Conservation (phyloP, 2,888 invertebrate genomes). For the Iselma pallidipennis region DNA sequence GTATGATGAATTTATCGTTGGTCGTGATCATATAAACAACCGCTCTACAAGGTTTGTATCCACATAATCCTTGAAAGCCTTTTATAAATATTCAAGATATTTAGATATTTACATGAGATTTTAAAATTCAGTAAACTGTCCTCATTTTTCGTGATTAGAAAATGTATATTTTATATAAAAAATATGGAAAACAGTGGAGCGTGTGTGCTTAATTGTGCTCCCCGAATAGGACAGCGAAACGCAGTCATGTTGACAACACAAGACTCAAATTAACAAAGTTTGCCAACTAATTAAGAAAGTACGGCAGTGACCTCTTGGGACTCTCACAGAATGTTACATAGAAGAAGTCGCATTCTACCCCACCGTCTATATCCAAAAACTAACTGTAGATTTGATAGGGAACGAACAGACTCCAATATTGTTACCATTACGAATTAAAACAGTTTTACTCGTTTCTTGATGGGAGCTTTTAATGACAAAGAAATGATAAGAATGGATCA, state of each 20-base stretch:
- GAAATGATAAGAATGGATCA: not conserved
- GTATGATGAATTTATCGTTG: not conserved
- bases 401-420: too few species aligned
- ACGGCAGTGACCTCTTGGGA: slow-evolving; percentile 49
- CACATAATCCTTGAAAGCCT: not conserved
- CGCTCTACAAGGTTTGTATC: not conserved
- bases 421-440: too few species aligned
- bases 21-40: not conserved
- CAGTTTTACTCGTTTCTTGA: too few species aligned
- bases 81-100: not conserved
- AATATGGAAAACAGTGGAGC: not conserved
- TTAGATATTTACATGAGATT: not conserved
- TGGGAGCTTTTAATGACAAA: too few species aligned
- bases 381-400: not conserved
- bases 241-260: slow-evolving; percentile 50
- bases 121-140: not conserved
- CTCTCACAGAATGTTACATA: slow-evolving; percentile 28
- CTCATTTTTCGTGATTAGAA: not conserved
- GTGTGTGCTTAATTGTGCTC: not conserved
- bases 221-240: slow-evolving; percentile 19
- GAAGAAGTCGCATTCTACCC: too few species aligned
- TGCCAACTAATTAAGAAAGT: slow-evolving; percentile 55
- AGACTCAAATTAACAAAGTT: slow-evolving; percentile 55
- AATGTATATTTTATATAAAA: not conserved
- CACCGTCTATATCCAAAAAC: not conserved